Evolutionary conservation across 2,888 invertebrate species (phyloP), one percentile per base, ranked within the genome.

Genomic region (Nymphalis polychloros): DNA sequence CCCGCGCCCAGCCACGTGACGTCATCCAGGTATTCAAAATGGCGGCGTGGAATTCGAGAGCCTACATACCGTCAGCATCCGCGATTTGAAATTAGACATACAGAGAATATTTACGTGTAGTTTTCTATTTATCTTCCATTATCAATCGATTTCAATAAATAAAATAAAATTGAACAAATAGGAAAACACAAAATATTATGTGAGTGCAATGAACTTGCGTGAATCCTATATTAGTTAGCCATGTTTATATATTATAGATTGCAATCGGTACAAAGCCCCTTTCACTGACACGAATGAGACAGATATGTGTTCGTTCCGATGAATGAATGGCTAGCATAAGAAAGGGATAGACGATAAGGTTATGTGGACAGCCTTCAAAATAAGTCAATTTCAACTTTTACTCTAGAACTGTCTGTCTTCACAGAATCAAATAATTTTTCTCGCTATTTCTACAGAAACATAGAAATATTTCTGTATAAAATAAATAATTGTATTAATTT

Each of bases 11-110:
- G 82, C 81, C 79, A 78, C 81, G 86, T 92, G 91, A 92, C 92
- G 91, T 92, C 92, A 92, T 82, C 76, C 68, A 77, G 90, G 90
- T 90, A 92, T 92, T 92, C 90, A 92, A 92, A 88, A 92, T 92
- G 92, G 92, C 92, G 85, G 85, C 83, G 71, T 77, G 90, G 91
- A 90, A 92, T 92, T 85, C 84, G 91, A 91, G 90, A 91, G 88
- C 91, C 91, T 90, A 87, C 86, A 80, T 75, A 73, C 72, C 67
- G 68, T 65, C 73, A 65, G 63, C 71, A 69, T 55, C 60, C 27
- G 47, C 47, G 27, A 6, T 27, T 60, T 48, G 19, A 48, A 60
- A 27, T 60, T 48, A 47, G 13, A 41, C 41, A 13, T 41, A 41
- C 4, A 41, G 2, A 50, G 3, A n/a, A 19, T 50, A 50, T 50